These are phyloP conservation scores for Eumaeus atala DNA, from an alignment of 1,140 invertebrate species.

Conservation along the genomic window DNA sequence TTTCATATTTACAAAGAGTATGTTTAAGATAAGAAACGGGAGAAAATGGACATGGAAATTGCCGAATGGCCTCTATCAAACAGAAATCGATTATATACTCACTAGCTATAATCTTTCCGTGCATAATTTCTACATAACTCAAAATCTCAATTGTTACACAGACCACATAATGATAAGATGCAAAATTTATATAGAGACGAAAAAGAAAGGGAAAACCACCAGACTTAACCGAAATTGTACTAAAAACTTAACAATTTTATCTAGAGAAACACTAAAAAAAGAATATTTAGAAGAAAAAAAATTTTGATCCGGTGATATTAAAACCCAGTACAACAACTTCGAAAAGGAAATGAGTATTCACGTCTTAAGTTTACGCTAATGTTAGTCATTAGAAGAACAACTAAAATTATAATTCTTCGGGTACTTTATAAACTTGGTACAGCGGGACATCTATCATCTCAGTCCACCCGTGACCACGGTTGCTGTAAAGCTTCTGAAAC, in stretches of 20 bases:
- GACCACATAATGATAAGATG: constrained; percentile 15
- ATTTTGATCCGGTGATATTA: too few relatives aligned
- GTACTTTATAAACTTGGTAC: too few relatives aligned
- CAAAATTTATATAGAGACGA: constrained; percentile 5
- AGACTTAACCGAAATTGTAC: not conserved
- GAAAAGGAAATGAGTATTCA: too few relatives aligned
- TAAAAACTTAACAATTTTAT: not conserved
- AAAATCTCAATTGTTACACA: constrained; percentile 12
- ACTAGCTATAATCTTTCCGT: not conserved
- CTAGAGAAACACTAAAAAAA: not conserved
- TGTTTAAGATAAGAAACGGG: constrained; percentile 5
- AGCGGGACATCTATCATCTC: too few relatives aligned
- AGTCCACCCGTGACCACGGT: too few relatives aligned
- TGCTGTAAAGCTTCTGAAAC: too few relatives aligned
- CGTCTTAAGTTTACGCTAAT: too few relatives aligned
- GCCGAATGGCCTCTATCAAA: constrained; percentile 1
- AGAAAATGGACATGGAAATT: constrained; percentile 15
- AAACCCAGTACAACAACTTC: too few relatives aligned
- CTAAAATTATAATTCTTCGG: too few relatives aligned
- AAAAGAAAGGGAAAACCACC: constrained; percentile 2
- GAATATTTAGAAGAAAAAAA: too few relatives aligned
- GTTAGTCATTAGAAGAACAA: too few relatives aligned
- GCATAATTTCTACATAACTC: constrained; percentile 10
- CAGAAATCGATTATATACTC: constrained; percentile 14
- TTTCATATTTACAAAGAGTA: constrained; percentile 7